Conservation (phyloP, 2,113 vertebrate genomes). For the Spermophilus dauricus region DNA sequence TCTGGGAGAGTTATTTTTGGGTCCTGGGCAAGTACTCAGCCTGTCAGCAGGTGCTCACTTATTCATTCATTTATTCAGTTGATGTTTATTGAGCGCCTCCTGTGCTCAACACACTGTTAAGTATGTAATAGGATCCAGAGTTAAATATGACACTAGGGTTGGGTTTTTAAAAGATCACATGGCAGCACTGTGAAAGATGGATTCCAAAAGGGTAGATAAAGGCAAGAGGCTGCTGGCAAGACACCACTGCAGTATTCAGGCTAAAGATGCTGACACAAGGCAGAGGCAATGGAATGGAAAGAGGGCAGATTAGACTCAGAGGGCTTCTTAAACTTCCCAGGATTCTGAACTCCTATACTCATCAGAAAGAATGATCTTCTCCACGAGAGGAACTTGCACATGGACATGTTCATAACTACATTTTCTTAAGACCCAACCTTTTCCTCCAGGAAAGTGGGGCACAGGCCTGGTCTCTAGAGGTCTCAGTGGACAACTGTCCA, state of each 20-base stretch:
- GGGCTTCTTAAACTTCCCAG: background rate
- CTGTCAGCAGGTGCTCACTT: slow-evolving; percentile 35
- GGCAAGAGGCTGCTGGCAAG: background rate
- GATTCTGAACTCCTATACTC: background rate
- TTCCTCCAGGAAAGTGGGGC: background rate
- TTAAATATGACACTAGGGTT: slow-evolving; percentile 36
- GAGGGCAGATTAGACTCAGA: background rate
- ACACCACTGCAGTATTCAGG: background rate
- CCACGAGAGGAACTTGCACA: background rate
- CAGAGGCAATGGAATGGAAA: accelerated
- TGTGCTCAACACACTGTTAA: slow-evolving; percentile 39
- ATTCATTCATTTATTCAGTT: slow-evolving; percentile 36
- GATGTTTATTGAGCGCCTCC: slow-evolving; percentile 9
- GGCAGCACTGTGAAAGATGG: background rate
- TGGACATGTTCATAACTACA: background rate
- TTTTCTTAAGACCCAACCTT: background rate
- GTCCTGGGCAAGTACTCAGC: background rate
- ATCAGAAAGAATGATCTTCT: background rate
- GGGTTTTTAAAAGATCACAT: background rate
- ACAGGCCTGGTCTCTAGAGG: background rate
- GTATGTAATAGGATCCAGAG: slow-evolving; percentile 24
- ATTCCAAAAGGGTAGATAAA: background rate
- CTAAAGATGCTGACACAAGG: background rate
- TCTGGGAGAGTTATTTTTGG: slow-evolving; percentile 12
- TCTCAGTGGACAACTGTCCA: background rate